These are phyloP conservation scores for Euwallacea fornicatus DNA, from an alignment of 1,140 invertebrate genomes.

Conservation along the genomic window DNA sequence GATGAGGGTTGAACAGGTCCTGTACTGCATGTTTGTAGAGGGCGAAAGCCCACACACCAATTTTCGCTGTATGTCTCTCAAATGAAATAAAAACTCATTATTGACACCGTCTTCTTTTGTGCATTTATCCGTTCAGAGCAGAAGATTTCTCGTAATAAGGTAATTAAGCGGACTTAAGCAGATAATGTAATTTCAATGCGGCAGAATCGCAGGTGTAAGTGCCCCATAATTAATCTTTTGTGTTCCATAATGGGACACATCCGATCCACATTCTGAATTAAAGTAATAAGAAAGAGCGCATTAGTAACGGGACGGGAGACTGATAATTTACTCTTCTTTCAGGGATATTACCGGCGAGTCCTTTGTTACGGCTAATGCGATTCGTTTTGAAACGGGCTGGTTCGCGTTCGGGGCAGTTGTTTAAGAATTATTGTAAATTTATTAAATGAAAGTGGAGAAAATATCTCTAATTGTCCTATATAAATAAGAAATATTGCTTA, in stretches of 20 bases:
- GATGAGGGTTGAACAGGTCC: no score
- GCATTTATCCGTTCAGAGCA: background rate
- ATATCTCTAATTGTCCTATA: no score
- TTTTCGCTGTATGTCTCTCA: background rate
- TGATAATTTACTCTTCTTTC: slow-evolving; percentile 27
- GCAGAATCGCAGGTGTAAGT: slow-evolving; percentile 37
- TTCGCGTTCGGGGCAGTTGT: background rate
- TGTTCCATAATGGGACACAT: slow-evolving; percentile 31
- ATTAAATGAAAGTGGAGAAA: no score
- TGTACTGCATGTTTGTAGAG: no score
- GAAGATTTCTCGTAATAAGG: slow-evolving; percentile 16
- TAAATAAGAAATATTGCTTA: no score
- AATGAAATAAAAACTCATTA: background rate
- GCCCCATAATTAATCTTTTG: slow-evolving; percentile 35
- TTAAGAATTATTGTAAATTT: background rate
- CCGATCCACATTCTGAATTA: slow-evolving; percentile 21
- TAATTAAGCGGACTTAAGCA: slow-evolving; percentile 27
- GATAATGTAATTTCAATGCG: slow-evolving; percentile 27
- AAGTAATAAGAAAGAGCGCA: slow-evolving; percentile 30
- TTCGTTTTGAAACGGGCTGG: slow-evolving; percentile 12
- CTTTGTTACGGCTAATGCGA: slow-evolving; percentile 5
- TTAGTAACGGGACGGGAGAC: slow-evolving; percentile 27
- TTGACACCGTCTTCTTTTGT: background rate
- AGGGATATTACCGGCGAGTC: slow-evolving; percentile 10
- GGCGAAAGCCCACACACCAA: no score